Evolutionary conservation across 2,797 vertebrate genomes (phyloP).

Genomic region (Schizopygopsis pylzovi): DNA sequence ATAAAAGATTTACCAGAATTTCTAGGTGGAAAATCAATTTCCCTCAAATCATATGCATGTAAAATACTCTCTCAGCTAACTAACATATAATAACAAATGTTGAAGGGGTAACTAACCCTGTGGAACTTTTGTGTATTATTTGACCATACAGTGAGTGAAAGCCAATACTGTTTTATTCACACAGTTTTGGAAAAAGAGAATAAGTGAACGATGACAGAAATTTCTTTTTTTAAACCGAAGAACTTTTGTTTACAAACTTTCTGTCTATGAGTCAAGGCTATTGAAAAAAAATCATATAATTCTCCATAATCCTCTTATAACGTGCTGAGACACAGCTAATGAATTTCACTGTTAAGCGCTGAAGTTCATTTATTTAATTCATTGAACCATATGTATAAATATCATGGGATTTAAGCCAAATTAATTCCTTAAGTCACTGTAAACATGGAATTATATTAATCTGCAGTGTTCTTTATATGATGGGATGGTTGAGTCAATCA

Average conservation of each 20-base stretch:
- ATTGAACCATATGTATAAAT: neutral
- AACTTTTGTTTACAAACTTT: neutral
- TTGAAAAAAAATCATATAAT: slow-evolving; percentile 60
- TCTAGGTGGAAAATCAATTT: slow-evolving; percentile 45
- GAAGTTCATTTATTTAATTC: slow-evolving; percentile 15
- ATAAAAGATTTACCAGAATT: slow-evolving; percentile 16
- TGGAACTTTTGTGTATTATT: no score
- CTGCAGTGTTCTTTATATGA: neutral
- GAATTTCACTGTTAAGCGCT: neutral
- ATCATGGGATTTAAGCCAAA: neutral
- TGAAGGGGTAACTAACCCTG: neutral
- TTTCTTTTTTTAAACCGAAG: neutral
- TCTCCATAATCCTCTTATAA: slow-evolving; percentile 17
- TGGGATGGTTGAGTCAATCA: slow-evolving; percentile 9
- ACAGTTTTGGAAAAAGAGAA: neutral
- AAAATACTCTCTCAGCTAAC: neutral
- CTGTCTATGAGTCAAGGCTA: slow-evolving; percentile 62
- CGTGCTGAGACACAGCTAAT: neutral
- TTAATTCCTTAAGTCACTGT: neutral
- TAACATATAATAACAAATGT: neutral
- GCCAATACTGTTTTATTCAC: neutral
- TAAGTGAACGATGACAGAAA: neutral
- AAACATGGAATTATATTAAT: slow-evolving; percentile 2
- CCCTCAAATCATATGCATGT: slow-evolving; percentile 1
- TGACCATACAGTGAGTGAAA: neutral